Evolutionary conservation across 2,113 vertebrate species (phyloP), one percentile per base, ranked within the genome.

Genomic region (Sprattus sprattus): DNA sequence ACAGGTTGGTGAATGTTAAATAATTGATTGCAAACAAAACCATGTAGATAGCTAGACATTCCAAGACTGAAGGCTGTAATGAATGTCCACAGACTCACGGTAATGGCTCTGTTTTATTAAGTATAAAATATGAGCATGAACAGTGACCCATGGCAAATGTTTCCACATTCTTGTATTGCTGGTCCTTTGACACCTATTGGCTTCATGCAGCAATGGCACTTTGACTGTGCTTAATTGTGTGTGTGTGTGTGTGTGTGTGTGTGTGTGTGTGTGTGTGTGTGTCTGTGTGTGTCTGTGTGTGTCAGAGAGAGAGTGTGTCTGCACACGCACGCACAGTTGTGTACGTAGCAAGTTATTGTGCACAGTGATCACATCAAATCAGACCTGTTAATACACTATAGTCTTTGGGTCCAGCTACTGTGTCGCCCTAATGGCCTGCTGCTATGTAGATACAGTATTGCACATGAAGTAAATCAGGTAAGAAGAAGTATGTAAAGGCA

Each of bases 111-210:
- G 67, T 60, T 85, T 95, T 92, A 92, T 93, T 93, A 52, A 83
- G 81, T 87, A 87, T 52, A 88, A 92, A 94, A 92, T 88, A 90
- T 90, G 85, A 88, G 89, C 71, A 39, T 78, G 15, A 78, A 78
- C 25, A 78, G 84, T 86, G 84, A 86, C 88, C 85, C 64, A 54
- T 87, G 86, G 83, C 84, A 85, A 49, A 45, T 87, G 86, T 32
- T 84, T 84, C 81, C 81, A 3, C 52, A 50, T 83, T 60, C 80
- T n/a, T 87, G 87, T 85, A 81, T 32, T 6, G 1, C 83, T 44
- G 54, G 60, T 47, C 11, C 6, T 60, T 84, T 84, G 85, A 87
- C 88, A 84, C 75, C 50, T 87, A 81, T 75, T 89, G 75, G 87
- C 86, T 83, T 47, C 90, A 89, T 94, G 91, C 91, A 89, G 88